Evolutionary conservation across 2,888 invertebrate genomes (phyloP).

Genomic region (Microchrysa polita): DNA sequence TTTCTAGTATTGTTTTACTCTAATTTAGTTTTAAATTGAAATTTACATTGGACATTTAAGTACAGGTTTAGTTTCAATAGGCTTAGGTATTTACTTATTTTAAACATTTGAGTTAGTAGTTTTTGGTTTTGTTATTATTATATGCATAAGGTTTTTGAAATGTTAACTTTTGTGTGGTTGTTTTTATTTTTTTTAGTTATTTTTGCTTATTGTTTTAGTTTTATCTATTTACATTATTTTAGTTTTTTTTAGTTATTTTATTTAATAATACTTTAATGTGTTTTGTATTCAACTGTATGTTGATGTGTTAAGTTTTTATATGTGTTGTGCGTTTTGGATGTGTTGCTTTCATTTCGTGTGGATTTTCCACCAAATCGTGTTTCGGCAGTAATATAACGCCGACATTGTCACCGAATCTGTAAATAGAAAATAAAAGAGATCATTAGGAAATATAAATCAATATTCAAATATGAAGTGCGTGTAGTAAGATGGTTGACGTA

Average conservation of each 20-base stretch:
- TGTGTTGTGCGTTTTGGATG: conserved; percentile 2
- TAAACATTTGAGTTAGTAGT: conserved; percentile 24
- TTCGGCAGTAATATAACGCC: too few relatives aligned
- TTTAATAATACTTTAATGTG: neutral
- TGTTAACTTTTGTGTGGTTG: conserved; percentile 51
- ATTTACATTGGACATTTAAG: conserved; percentile 12
- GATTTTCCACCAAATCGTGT: too few relatives aligned
- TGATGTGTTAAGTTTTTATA: neutral
- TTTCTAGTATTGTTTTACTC: neutral
- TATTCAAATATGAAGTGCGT: too few relatives aligned
- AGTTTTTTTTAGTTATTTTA: conserved; percentile 10
- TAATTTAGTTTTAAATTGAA: neutral
- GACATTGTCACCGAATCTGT: too few relatives aligned
- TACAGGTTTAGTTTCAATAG: neutral
- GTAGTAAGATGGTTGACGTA: too few relatives aligned
- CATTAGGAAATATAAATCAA: too few relatives aligned
- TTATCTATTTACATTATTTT: conserved; percentile 34
- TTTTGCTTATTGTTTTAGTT: conserved; percentile 11
- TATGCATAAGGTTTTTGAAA: conserved; percentile 51
- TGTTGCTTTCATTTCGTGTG: too few relatives aligned
- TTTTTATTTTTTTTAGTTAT: conserved; percentile 34
- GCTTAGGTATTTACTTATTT: conserved; percentile 14
- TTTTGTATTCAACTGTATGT: neutral
- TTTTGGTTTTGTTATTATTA: conserved; percentile 42
- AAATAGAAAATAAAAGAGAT: too few relatives aligned